Base-by-base conservation (phyloP, 2,113 vertebrate genomes). In the Embiotoca jacksoni region DNA sequence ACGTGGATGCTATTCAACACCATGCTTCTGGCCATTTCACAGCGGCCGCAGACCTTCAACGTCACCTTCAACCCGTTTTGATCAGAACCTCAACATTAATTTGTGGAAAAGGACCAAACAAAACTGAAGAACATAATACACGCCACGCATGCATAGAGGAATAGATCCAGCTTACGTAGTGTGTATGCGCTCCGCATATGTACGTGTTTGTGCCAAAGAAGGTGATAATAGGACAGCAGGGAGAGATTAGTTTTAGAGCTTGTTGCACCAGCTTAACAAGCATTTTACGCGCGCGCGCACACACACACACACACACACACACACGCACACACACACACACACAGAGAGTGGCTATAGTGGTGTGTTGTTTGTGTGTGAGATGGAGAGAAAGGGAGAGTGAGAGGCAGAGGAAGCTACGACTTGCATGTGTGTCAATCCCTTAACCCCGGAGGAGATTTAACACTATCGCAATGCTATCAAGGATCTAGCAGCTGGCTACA, bases 401-500 rank as follows among this genome's bases (percentile, higher is more conserved):
- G 23, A 47, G 54, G 4, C 7, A 14, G 35, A 67, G 31, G 31
- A 35, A 75, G 57, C 80, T 5, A 41, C 41, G 3, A 23, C 23
- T 35, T 1, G 36, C 49, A 61, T 78, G 65, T 80, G 69, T 87
- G 83, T 90, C 85, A 92, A 83, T 88, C 80, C 82, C 33, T 81
- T 65, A 72, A 88, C 59, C 76, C 66, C 67, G 55, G 39, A 69
- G 47, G 71, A 85, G 82, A 75, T 86, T 92, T 88, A 88, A 81
- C 37, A 15, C 47, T 0, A 8, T 59, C 74, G 73, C 52, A 80
- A 37, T 13, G 44, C 80, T 79, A 78, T 83, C 79, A 66, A 77
- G 64, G 78, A 86, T 79, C 70, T 54, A 67, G 32, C 92, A 92
- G 87, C 90, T 89, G 86, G 87, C 62, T 23, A 5, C 2, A 55